phyloP scores from a whole-genome alignment of 2,888 invertebrate genomes.

The Cephus nigrinus region DNA sequence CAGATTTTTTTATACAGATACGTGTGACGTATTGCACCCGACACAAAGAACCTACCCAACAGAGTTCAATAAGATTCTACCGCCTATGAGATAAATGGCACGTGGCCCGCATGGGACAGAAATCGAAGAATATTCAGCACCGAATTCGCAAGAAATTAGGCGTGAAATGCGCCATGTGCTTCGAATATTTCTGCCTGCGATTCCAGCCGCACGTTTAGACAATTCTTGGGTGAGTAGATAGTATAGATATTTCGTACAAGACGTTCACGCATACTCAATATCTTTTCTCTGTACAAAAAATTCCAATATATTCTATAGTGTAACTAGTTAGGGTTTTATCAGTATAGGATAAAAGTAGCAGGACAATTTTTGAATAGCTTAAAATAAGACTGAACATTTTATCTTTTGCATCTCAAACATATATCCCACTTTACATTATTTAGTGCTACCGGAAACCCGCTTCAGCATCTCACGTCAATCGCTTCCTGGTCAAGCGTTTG shows the following conservation, averaged over 20 bases:
- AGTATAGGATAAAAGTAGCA: background rate
- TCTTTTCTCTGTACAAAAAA: background rate
- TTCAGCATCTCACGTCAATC: background rate
- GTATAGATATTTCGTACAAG: background rate
- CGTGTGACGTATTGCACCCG: background rate
- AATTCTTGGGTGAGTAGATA: background rate
- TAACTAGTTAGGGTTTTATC: too few relatives aligned
- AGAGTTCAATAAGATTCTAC: background rate
- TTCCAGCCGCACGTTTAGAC: conserved; percentile 24
- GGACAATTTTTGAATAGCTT: background rate
- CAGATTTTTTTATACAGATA: background rate
- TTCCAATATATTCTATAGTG: background rate
- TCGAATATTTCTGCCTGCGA: conserved; percentile 55
- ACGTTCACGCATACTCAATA: background rate
- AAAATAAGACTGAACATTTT: background rate
- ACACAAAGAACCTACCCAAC: background rate
- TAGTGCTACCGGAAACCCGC: background rate
- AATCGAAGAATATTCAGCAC: conserved; percentile 51
- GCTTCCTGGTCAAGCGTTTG: background rate
- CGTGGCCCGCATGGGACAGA: conserved; percentile 4
- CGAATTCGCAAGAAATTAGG: conserved; percentile 59
- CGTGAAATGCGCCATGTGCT: conserved; percentile 60
- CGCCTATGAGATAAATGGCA: background rate
- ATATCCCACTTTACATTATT: background rate
- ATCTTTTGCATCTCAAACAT: background rate